phyloP scores from a whole-genome alignment of 2,113 vertebrate species.

The Microcebus griseorufus region DNA sequence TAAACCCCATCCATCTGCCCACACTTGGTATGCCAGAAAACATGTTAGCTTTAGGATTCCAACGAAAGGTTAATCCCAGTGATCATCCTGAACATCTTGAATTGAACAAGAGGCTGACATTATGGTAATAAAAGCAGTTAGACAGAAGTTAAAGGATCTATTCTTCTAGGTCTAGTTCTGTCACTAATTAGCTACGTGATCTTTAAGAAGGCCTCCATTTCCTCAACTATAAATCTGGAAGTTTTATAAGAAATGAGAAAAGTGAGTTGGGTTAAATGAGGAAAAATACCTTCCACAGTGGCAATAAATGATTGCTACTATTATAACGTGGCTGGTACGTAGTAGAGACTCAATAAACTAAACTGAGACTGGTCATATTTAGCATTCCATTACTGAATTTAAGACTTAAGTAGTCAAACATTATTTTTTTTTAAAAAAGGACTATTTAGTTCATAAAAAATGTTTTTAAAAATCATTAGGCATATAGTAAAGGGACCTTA shows the following conservation, averaged over 20 bases:
- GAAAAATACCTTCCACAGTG: neutral
- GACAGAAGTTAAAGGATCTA: neutral
- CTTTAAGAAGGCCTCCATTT: neutral
- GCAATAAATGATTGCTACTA: neutral
- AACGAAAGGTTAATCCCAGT: neutral
- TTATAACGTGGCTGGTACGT: neutral
- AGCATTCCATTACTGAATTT: neutral
- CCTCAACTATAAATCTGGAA: neutral
- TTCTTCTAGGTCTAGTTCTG: neutral
- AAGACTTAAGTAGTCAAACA: neutral
- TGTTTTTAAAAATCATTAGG: neutral
- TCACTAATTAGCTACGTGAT: neutral
- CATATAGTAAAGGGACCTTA: neutral
- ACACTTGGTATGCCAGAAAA: neutral
- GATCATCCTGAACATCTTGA: neutral
- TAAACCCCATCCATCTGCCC: neutral
- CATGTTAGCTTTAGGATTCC: neutral
- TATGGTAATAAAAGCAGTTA: neutral
- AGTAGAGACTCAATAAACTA: neutral
- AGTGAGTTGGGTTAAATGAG: neutral
- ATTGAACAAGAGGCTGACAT: neutral
- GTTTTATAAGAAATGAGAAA: neutral
- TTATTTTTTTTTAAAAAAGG: neutral
- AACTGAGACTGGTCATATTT: neutral
- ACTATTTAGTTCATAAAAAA: conserved; percentile 8